A percentile compares a stretch with the other conserved stretches of the same genome.
Conservation (phyloP, 2,113 vertebrate genomes). For the Aegithalos caudatus region DNA sequence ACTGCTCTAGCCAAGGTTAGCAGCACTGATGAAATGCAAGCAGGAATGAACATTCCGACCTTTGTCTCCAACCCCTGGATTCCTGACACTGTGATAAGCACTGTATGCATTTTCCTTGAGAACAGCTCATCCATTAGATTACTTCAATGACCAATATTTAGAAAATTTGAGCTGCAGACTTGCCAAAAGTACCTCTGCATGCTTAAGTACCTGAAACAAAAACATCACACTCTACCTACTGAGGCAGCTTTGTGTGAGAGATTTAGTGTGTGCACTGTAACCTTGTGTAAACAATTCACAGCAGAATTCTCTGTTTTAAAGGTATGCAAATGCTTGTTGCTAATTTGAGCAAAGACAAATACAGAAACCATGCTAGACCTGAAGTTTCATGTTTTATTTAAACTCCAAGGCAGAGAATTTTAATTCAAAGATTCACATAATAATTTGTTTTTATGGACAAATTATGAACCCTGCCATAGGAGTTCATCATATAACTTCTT, state of each 20-base stretch:
- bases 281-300: neutral
- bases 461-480: neutral
- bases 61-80: neutral
- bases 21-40: neutral
- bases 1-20: neutral
- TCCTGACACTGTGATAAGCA: neutral
- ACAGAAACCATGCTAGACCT: neutral
- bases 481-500: neutral
- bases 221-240: neutral
- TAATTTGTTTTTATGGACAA: neutral
- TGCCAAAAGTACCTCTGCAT: neutral
- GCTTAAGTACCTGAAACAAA: neutral
- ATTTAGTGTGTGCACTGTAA: neutral
- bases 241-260: neutral
- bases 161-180: neutral
- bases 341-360: neutral
- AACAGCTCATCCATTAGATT: neutral
- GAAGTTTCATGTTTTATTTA: neutral
- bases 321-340: neutral
- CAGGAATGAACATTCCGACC: neutral
- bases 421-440: neutral
- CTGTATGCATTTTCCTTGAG: neutral
- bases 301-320: neutral
- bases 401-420: neutral
- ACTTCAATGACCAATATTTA: neutral